Percentiles rank a stretch among this genome's conserved stretches.
These are phyloP conservation scores for Acanthornis magna DNA, from an alignment of 2,797 vertebrate species.

Conservation along the genomic window DNA sequence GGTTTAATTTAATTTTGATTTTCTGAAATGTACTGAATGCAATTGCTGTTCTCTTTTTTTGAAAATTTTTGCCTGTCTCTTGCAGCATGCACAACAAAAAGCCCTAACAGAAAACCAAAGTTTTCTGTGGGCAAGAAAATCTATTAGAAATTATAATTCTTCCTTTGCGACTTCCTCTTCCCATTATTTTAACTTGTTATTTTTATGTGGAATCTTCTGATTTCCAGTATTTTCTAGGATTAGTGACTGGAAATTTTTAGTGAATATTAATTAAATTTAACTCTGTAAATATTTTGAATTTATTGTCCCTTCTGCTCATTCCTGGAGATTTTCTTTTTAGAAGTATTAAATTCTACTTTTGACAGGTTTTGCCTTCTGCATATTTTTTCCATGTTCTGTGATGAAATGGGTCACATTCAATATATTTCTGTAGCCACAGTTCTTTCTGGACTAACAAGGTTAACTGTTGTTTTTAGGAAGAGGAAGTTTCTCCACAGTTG, in stretches of 20 bases:
- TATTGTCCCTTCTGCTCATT: neutral
- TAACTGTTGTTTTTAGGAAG: conserved; percentile 80
- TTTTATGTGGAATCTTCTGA: neutral
- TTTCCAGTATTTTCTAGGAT: neutral
- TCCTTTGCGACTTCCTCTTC: neutral
- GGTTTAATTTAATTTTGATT: neutral
- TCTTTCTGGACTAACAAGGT: neutral
- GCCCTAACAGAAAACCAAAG: neutral
- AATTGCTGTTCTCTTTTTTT: neutral
- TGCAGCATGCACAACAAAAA: neutral
- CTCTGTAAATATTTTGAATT: neutral
- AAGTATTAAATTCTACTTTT: neutral
- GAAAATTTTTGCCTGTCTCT: neutral
- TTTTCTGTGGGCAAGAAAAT: neutral
- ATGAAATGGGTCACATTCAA: neutral
- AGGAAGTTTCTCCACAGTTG: conserved; percentile 95
- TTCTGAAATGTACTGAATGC: neutral
- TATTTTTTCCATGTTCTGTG: neutral
- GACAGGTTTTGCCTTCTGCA: neutral
- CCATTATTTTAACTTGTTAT: neutral
- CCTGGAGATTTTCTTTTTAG: neutral
- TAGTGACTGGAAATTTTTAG: neutral
- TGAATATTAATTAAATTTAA: neutral
- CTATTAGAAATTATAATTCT: neutral
- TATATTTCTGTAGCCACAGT: neutral